These are phyloP conservation scores for Cheilosia soror DNA, from an alignment of 2,888 invertebrate genomes.

Conservation along the genomic window DNA sequence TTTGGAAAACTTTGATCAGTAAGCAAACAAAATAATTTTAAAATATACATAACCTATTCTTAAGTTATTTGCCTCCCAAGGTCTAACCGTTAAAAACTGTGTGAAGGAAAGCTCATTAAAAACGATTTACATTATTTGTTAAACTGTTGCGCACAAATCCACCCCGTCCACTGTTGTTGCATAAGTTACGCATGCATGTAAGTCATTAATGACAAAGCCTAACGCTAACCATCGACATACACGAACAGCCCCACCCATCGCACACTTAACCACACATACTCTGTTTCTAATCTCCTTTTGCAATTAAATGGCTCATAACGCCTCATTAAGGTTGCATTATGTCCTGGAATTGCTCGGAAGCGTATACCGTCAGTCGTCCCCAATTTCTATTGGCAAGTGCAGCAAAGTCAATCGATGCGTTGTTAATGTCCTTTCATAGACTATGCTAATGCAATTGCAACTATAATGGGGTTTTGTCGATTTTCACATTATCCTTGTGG, in stretches of 20 bases:
- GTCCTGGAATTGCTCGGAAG: conserved; percentile 48
- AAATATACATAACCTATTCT: too few relatives aligned
- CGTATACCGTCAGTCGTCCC: conserved; percentile 6
- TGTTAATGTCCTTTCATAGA: conserved; percentile 37
- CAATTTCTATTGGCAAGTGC: not conserved
- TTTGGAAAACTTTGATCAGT: too few relatives aligned
- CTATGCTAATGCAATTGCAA: conserved; percentile 63
- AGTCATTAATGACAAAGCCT: conserved; percentile 64
- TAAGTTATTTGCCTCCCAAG: too few relatives aligned
- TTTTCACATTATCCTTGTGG: conserved; percentile 65
- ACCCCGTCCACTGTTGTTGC: conserved; percentile 2
- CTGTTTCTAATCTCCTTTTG: conserved; percentile 67
- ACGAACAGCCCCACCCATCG: not conserved
- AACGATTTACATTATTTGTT: conserved; percentile 17
- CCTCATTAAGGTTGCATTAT: conserved; percentile 74
- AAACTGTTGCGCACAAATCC: conserved; percentile 54
- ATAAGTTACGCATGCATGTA: conserved; percentile 45
- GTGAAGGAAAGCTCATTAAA: not conserved
- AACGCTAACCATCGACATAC: conserved; percentile 22
- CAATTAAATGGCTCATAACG: conserved; percentile 75
- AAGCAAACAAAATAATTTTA: too few relatives aligned
- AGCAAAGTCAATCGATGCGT: conserved; percentile 69
- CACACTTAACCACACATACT: conserved; percentile 10
- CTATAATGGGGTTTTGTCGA: conserved; percentile 60
- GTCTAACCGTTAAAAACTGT: not conserved